phyloP scores from a whole-genome alignment of 2,113 vertebrate genomes.

The Ifrita kowaldi region DNA sequence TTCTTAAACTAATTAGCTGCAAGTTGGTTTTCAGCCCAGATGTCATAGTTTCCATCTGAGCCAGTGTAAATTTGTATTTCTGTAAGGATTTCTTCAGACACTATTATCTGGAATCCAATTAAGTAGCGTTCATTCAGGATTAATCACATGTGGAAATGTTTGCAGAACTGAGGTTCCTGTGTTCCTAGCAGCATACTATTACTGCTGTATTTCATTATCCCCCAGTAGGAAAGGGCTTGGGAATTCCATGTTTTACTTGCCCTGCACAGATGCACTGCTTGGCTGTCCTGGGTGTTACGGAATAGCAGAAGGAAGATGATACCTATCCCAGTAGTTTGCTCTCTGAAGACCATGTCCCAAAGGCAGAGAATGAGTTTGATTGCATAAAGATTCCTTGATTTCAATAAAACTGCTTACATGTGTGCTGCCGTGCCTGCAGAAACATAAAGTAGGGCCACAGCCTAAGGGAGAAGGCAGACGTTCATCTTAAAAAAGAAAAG shows the following conservation, averaged over 20 bases:
- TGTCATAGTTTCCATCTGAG: constrained; percentile 10
- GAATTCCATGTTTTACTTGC: background rate
- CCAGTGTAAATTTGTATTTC: constrained; percentile 12
- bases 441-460: background rate
- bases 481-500: background rate
- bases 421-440: constrained; percentile 1
- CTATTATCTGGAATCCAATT: constrained; percentile 12
- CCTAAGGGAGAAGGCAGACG: background rate
- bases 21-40: constrained; percentile 13
- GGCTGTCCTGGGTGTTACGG: background rate
- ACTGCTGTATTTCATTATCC: background rate
- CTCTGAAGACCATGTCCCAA: background rate
- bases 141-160: constrained; percentile 12
- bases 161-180: background rate
- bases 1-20: background rate
- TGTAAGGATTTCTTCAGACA: constrained; percentile 17
- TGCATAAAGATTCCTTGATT: background rate
- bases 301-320: background rate
- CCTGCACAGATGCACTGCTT: background rate
- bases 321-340: background rate
- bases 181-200: background rate
- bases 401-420: constrained; percentile 28
- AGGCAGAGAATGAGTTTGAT: background rate
- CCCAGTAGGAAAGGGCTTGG: background rate
- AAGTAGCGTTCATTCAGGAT: background rate